Conservation (phyloP, 2,797 vertebrate species). For the Dendrocincla fuliginosa region DNA sequence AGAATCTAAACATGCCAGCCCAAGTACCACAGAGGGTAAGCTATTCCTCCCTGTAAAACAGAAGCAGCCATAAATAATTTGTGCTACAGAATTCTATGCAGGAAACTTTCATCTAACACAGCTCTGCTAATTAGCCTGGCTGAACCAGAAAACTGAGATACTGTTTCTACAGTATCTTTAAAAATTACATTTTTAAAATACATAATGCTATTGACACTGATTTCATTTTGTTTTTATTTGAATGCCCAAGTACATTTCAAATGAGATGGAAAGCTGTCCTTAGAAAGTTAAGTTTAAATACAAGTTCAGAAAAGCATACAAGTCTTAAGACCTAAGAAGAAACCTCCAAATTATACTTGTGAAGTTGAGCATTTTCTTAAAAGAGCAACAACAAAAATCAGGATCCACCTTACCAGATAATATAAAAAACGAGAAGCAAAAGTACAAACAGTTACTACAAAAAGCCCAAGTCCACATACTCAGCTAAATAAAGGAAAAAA, state of each 20-base stretch:
- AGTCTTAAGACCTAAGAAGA: not conserved
- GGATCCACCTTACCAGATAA: not conserved
- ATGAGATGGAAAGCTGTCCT: not conserved
- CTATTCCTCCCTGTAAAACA: not conserved
- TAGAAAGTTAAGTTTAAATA: not conserved
- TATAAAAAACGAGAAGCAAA: not conserved
- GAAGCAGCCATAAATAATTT: not conserved
- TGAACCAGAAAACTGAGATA: not conserved
- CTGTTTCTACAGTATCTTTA: not conserved
- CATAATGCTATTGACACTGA: accelerated
- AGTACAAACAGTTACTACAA: not conserved
- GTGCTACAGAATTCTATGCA: not conserved
- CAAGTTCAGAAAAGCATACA: not conserved
- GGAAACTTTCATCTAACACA: not conserved
- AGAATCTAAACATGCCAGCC: not conserved
- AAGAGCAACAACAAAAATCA: not conserved
- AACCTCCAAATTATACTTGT: not conserved
- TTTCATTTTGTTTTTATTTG: not conserved
- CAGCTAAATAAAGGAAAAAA: not conserved
- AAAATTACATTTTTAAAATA: not conserved
- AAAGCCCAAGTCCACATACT: not conserved
- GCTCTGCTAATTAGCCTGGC: not conserved
- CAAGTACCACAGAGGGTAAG: not conserved
- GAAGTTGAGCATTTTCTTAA: not conserved
- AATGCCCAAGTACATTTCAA: not conserved